Percentiles rank a stretch among this genome's conserved stretches.
Evolutionary conservation across 1,140 invertebrate genomes (phyloP).

Genomic region (Scaptomyza hsui): DNA sequence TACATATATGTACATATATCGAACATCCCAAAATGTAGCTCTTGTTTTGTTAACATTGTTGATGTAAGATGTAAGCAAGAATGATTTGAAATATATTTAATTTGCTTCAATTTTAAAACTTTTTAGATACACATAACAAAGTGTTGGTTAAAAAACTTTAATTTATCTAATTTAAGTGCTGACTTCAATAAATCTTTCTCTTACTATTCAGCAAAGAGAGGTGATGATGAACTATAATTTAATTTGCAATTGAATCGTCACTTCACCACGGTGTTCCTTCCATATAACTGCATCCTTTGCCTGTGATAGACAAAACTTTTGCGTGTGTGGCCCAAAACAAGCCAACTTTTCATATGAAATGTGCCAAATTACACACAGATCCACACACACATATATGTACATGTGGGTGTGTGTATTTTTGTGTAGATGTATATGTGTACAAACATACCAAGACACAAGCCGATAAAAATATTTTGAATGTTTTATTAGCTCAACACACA

Average conservation of each 20-base stretch:
- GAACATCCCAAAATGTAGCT: too few species aligned
- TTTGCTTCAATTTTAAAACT: too few species aligned
- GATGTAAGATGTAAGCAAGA: too few species aligned
- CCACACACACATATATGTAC: background rate
- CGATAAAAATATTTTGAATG: constrained; percentile 69
- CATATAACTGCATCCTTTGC: constrained; percentile 18
- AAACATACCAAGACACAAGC: constrained; percentile 50
- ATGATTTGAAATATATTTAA: too few species aligned
- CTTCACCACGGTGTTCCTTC: constrained; percentile 26
- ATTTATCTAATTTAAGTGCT: too few species aligned
- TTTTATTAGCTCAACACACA: constrained; percentile 56
- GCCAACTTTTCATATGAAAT: constrained; percentile 67
- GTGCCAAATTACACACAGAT: constrained; percentile 64
- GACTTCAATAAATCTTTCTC: too few species aligned
- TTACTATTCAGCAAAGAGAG: too few species aligned
- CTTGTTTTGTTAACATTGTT: too few species aligned
- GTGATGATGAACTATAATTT: too few species aligned
- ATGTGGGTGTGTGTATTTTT: background rate
- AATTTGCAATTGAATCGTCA: background rate
- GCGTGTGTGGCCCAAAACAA: constrained; percentile 43
- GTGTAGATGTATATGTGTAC: background rate
- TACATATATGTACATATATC: too few species aligned
- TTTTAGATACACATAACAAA: too few species aligned
- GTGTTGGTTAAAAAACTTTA: too few species aligned
- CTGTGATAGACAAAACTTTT: constrained; percentile 31